These are phyloP conservation scores for Eolophus roseicapilla DNA, from an alignment of 2,113 vertebrate species.

Conservation along the genomic window DNA sequence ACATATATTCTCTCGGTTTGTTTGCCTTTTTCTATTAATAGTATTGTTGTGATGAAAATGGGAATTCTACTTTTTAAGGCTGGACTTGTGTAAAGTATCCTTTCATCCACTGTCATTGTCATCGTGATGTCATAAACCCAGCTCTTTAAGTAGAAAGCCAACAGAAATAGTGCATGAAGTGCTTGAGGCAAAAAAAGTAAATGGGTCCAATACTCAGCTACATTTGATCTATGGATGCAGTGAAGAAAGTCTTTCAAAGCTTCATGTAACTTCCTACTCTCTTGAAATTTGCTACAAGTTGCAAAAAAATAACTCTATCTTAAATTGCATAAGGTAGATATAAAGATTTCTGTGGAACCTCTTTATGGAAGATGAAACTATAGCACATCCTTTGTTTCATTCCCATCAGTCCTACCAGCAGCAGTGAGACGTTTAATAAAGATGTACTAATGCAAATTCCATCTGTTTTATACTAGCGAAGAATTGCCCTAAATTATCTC, in stretches of 20 bases:
- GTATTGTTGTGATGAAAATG: not conserved
- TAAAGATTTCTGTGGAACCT: not conserved
- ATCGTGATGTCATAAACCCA: not conserved
- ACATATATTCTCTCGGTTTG: not conserved
- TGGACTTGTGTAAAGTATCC: not conserved
- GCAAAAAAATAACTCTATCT: not conserved
- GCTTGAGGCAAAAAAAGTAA: not conserved
- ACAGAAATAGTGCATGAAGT: not conserved
- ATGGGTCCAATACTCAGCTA: not conserved
- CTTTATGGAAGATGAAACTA: not conserved
- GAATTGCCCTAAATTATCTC: not conserved
- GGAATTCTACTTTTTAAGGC: not conserved
- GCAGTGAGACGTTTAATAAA: not conserved
- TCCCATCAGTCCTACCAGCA: not conserved
- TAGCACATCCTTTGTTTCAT: not conserved
- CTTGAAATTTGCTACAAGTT: not conserved
- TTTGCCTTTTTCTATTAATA: not conserved
- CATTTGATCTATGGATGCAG: not conserved
- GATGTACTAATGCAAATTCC: not conserved
- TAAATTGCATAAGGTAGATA: not conserved
- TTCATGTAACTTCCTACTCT: not conserved
- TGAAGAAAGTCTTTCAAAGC: not conserved
- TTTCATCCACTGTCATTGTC: not conserved
- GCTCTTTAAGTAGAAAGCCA: not conserved
- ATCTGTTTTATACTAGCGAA: not conserved